Base-by-base conservation (phyloP, 2,888 invertebrate species). In the Prenolepis imparis region DNA sequence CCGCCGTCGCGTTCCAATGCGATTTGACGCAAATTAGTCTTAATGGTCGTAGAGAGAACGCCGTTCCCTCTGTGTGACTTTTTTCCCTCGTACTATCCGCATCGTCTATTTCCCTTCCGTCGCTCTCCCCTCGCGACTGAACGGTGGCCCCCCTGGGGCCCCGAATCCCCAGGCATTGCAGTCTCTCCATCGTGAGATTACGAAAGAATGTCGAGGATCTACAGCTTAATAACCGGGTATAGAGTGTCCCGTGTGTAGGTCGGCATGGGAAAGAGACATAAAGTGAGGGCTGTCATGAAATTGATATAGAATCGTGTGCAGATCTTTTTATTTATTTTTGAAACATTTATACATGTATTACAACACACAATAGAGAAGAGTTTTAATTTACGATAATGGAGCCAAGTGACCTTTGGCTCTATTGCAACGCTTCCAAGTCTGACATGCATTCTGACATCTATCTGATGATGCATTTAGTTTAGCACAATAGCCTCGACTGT, bases 11-110 rank as follows among this genome's bases (percentile, higher is more conserved):
- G 86, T 82, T 89, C 83, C 89, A 88, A 91, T 89, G 89, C 90
- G 90, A 92, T 92, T 92, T 91, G 90, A 93, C 92, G 91, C 92
- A 91, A 92, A 93, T 93, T 93, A 93, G 92, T 91, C 90, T 88
- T 93, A 93, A 93, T 92, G 91, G 91, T 83, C 89, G 85, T 86
- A 57, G 77, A 78, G 72, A 85, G 59, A 52, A 68, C 66, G 73
- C 41, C 75, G 78, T 63, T 63, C 64, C 44, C 64, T 39, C 78
- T 28, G 61, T 28, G 28, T 32, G 67, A 59, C 68, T 81, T 77
- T 73, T 61, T 72, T 82, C 59, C 48, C 41, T 24, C 48, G 36
- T 9, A 6, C 73, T 36, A 59, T 52, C 32, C 32, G 3, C 78
- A 28, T 55, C 3, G 73, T 73, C 44, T 44, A 44, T 41, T 78